Percentiles rank a stretch among this genome's conserved stretches.
These are phyloP conservation scores for Hemithea aestivaria DNA, from an alignment of 2,888 invertebrate species.

Conservation along the genomic window DNA sequence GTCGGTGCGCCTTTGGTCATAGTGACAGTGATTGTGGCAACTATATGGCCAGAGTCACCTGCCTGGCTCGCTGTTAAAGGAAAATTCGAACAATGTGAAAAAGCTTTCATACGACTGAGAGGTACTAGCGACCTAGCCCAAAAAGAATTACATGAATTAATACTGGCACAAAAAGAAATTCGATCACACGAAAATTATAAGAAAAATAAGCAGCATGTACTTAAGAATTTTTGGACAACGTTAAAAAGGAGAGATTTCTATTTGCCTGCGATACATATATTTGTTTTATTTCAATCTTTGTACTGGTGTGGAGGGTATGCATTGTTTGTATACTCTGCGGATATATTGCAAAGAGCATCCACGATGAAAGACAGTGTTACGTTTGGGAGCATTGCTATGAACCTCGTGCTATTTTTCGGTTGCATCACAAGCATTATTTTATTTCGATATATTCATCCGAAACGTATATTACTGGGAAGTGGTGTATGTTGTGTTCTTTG, in stretches of 20 bases:
- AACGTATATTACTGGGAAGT: slow-evolving; percentile 8
- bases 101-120: slow-evolving; percentile 23
- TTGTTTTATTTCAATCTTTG: slow-evolving; percentile 11
- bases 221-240: slow-evolving; percentile 4
- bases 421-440: not conserved
- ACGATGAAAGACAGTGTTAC: not conserved
- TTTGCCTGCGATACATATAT: slow-evolving; percentile 15
- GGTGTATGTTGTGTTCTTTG: slow-evolving; percentile 6
- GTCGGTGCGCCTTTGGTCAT: slow-evolving; percentile 19
- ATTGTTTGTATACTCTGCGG: slow-evolving; percentile 17
- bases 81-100: slow-evolving; percentile 22
- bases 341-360: slow-evolving; percentile 13
- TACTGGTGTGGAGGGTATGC: slow-evolving; percentile 15
- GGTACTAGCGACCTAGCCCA: slow-evolving; percentile 19
- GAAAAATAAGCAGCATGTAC: not conserved
- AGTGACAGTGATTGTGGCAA: slow-evolving; percentile 15
- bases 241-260: slow-evolving; percentile 15
- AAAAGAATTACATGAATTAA: slow-evolving; percentile 20
- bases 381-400: not conserved
- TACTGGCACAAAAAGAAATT: slow-evolving; percentile 6
- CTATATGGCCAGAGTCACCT: slow-evolving; percentile 28
- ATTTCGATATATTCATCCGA: slow-evolving; percentile 9
- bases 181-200: not conserved
- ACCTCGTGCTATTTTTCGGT: not conserved
- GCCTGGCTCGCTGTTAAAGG: slow-evolving; percentile 28